A percentile compares a stretch with the other conserved stretches of the same genome.
These are phyloP conservation scores for Chaetops frenatus DNA, from an alignment of 2,113 vertebrate genomes.

Conservation along the genomic window DNA sequence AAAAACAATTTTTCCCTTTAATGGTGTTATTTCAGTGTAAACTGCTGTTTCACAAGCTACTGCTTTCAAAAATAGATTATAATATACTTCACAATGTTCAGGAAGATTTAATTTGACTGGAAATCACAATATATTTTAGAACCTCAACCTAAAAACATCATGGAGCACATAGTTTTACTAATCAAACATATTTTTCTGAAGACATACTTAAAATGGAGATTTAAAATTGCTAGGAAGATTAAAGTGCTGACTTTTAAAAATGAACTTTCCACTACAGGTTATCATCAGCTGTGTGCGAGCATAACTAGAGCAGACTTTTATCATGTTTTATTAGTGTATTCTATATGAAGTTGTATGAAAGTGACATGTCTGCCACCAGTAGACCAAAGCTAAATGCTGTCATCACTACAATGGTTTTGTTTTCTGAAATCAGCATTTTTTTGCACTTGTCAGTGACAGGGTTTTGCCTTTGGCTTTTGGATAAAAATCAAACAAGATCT, in stretches of 20 bases:
- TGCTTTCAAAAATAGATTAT: background rate
- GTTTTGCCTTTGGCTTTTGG: background rate
- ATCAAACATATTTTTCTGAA: background rate
- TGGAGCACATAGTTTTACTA: background rate
- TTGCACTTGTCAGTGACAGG: background rate
- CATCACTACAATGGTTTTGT: background rate
- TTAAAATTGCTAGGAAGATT: background rate
- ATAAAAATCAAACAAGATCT: constrained; percentile 6
- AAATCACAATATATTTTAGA: background rate
- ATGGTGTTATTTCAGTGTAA: background rate
- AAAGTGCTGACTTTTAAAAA: background rate
- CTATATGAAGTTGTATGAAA: background rate
- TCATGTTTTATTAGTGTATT: background rate
- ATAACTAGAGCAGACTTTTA: constrained; percentile 1
- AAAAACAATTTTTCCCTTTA: background rate
- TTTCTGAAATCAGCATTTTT: background rate
- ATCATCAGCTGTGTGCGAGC: background rate
- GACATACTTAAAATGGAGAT: background rate
- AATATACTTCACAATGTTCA: background rate
- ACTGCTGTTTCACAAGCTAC: background rate
- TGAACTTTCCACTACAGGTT: background rate
- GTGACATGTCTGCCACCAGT: background rate
- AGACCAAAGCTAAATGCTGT: constrained; percentile 19
- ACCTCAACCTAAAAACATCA: background rate
- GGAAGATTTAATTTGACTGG: background rate